Conservation (phyloP, 1,140 invertebrate genomes). For the Lineus longissimus region DNA sequence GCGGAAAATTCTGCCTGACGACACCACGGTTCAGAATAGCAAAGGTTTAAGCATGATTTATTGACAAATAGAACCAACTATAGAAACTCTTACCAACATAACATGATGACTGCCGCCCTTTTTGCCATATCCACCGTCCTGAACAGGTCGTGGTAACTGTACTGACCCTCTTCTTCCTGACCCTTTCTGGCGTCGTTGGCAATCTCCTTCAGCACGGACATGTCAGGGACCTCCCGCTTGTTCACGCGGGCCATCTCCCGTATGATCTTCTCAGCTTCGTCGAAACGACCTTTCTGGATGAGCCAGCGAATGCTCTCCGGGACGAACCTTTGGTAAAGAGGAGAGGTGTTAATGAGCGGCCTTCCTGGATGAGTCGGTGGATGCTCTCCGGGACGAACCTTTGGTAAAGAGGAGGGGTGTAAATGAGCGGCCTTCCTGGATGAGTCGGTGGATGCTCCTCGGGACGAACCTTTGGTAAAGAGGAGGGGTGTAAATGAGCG, state of each 20-base stretch:
- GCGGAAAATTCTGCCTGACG: too few species aligned
- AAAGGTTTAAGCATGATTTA: too few species aligned
- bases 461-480: too few species aligned
- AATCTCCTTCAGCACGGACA: not conserved
- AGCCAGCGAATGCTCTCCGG: slow-evolving; percentile 42
- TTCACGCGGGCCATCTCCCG: slow-evolving; percentile 28
- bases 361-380: too few species aligned
- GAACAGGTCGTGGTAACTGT: not conserved
- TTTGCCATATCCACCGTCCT: not conserved
- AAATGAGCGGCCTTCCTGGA: too few species aligned
- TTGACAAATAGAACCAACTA: too few species aligned
- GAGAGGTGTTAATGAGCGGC: too few species aligned
- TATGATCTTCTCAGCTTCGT: slow-evolving; percentile 31
- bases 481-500: too few species aligned
- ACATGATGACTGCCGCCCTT: not conserved
- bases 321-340: slow-evolving; percentile 22
- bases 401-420: too few species aligned
- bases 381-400: too few species aligned
- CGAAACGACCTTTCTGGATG: slow-evolving; percentile 22
- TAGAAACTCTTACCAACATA: not conserved
- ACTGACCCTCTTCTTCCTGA: not conserved
- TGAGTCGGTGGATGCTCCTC: too few species aligned
- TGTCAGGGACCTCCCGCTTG: slow-evolving; percentile 8
- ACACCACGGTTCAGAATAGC: too few species aligned
- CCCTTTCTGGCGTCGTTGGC: not conserved